phyloP scores from a whole-genome alignment of 2,797 vertebrate genomes.

The Sebastes baramenuke region DNA sequence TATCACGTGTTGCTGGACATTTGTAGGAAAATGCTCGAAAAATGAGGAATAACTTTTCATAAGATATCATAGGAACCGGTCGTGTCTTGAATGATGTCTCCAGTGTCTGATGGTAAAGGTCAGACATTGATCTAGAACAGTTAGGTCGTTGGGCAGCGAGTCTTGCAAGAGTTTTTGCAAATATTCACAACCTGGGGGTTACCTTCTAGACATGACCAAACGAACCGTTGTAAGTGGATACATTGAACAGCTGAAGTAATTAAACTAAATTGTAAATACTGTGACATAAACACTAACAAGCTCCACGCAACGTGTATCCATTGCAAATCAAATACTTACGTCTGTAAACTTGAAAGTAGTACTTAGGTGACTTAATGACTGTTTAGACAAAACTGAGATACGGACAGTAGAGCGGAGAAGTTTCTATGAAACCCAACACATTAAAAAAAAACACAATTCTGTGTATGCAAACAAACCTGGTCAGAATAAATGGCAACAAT shows the following conservation, averaged over 20 bases:
- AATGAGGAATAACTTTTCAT: too few relatives aligned
- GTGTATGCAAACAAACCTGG: background rate
- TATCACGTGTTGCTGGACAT: too few relatives aligned
- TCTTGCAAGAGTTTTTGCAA: too few relatives aligned
- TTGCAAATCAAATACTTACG: background rate
- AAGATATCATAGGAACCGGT: too few relatives aligned
- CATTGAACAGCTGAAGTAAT: background rate
- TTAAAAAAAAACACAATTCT: background rate
- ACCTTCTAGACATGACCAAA: too few relatives aligned
- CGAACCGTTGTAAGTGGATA: too few relatives aligned
- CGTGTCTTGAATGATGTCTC: too few relatives aligned
- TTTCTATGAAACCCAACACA: background rate
- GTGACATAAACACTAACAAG: background rate
- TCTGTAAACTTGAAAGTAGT: background rate
- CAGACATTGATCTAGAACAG: too few relatives aligned
- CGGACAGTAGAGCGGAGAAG: background rate
- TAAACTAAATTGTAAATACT: background rate
- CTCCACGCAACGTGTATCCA: background rate
- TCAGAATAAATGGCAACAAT: too few relatives aligned
- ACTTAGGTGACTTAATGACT: background rate
- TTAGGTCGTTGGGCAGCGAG: too few relatives aligned
- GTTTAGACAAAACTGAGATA: background rate
- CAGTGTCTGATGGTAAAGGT: too few relatives aligned
- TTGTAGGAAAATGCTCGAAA: too few relatives aligned
- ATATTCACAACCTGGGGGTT: background rate